phyloP scores from a whole-genome alignment of 2,888 invertebrate species.

The Gastrophysa polygoni region DNA sequence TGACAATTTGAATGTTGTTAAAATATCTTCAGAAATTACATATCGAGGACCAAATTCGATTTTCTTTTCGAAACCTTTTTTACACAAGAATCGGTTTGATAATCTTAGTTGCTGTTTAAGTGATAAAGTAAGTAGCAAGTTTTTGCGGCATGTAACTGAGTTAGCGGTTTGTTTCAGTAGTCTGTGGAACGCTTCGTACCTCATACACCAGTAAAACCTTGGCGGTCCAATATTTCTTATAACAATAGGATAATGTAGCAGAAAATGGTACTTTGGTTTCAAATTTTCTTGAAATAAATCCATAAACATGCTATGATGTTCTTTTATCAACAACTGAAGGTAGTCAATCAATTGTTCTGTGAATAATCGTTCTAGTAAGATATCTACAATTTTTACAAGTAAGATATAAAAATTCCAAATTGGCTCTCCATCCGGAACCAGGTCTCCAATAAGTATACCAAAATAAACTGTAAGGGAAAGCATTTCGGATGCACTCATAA shows the following conservation, averaged over 20 bases:
- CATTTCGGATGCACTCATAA: slow-evolving; percentile 29
- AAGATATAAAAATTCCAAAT: slow-evolving; percentile 8
- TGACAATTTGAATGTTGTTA: no score
- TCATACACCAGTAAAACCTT: slow-evolving; percentile 24
- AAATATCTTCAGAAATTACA: no score
- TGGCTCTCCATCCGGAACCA: slow-evolving; percentile 13
- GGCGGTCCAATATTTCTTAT: slow-evolving; percentile 6
- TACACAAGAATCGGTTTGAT: no score
- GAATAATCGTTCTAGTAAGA: slow-evolving; percentile 3
- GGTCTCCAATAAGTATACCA: slow-evolving; percentile 25
- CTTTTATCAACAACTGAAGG: slow-evolving; percentile 8
- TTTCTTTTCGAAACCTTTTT: no score
- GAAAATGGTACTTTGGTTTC: slow-evolving; percentile 19
- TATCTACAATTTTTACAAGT: slow-evolving; percentile 18
- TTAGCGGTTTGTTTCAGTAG: slow-evolving; percentile 16
- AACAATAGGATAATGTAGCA: slow-evolving; percentile 20
- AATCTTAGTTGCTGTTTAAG: slow-evolving; percentile 14
- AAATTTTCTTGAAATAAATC: slow-evolving; percentile 18
- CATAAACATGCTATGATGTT: slow-evolving; percentile 17
- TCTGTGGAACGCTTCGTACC: slow-evolving; percentile 23
- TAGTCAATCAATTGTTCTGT: not conserved
- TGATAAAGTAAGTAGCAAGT: no score
- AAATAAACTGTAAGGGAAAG: slow-evolving; percentile 19
- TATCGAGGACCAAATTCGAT: no score
- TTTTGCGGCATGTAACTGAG: not conserved